Base-by-base conservation (phyloP, 2,797 vertebrate genomes). In the Danio kyathit region DNA sequence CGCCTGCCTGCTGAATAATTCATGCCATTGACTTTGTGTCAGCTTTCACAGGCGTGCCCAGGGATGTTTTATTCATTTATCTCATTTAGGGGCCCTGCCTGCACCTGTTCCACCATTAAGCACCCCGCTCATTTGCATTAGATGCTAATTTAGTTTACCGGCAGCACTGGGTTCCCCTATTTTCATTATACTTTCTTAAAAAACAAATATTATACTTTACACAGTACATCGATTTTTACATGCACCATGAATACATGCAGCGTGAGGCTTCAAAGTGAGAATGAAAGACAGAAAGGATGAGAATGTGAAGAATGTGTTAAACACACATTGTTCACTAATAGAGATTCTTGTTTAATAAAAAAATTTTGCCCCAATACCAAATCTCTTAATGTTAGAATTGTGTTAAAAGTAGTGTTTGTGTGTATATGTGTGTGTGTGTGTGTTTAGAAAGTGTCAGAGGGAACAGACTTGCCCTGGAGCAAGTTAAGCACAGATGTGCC, bases 51-150 rank as follows among this genome's bases (percentile, higher is more conserved):
- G 83, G 83, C 85, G 65, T 74, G 74, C 83, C 83, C 75, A 71
- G 40, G 95, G 94, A 98, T 97, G 97, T 98, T 97, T 99, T 97
- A 97, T 98, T 98, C 96, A 98, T 99, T 97, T 96, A 94, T 96
- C 96, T 98, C 96, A 97, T 97, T 99, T 97, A 97, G 95, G 94
- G 94, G 94, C 95, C 95, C 95, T 93, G 94, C 93, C 95, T 96
- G 96, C 96, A 97, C 96, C 97, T 98, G 85, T 96, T 97, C 94
- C 94, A 95, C 94, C 95, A 97, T 96, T 97, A 97, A 96, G 95
- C 95, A 95, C 94, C 95, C 94, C 87, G 88, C 83, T 95, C 95
- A 96, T 97, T 97, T 96, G 95, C 96, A 96, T 97, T 96, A 96
- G 94, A 96, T 95, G 95, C 95, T 96, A 96, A 97, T 97, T 97